phyloP scores from a whole-genome alignment of 1,140 invertebrate genomes.

The Megathymus violae region DNA sequence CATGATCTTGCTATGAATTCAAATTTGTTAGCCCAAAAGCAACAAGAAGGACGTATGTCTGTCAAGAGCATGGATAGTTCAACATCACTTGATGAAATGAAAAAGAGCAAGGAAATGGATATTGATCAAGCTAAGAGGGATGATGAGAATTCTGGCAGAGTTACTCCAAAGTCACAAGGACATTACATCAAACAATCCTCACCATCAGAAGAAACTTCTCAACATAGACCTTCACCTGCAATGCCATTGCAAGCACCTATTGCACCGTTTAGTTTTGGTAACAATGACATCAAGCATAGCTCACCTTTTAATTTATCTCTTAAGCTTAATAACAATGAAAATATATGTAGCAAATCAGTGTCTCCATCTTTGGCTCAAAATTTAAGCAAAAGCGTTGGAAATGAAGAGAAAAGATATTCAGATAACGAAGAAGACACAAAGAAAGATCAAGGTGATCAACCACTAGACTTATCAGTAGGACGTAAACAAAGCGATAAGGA shows the following conservation, averaged over 20 bases:
- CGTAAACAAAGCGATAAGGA: slow-evolving; percentile 80
- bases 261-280: slow-evolving; percentile 67
- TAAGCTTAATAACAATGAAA: slow-evolving; percentile 67
- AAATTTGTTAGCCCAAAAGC: slow-evolving; percentile 66
- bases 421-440: slow-evolving; percentile 64
- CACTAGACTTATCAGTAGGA: slow-evolving; percentile 89
- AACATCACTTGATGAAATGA: slow-evolving; percentile 66
- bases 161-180: slow-evolving; percentile 76
- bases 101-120: slow-evolving; percentile 64
- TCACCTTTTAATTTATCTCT: slow-evolving; percentile 70
- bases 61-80: slow-evolving; percentile 76
- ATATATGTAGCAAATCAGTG: slow-evolving; percentile 51
- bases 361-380: slow-evolving; percentile 72
- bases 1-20: slow-evolving; percentile 72
- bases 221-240: slow-evolving; percentile 86
- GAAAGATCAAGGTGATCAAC: slow-evolving; percentile 85
- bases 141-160: slow-evolving; percentile 56
- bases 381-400: slow-evolving; percentile 61
- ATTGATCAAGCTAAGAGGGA: slow-evolving; percentile 58
- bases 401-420: slow-evolving; percentile 63
- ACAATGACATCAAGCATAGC: slow-evolving; percentile 67
- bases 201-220: slow-evolving; percentile 86
- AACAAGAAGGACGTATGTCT: slow-evolving; percentile 70
- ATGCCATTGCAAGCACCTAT: slow-evolving; percentile 80
- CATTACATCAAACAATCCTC: slow-evolving; percentile 85